These are phyloP conservation scores for Machimus atricapillus DNA, from an alignment of 2,888 invertebrate genomes.

Conservation along the genomic window DNA sequence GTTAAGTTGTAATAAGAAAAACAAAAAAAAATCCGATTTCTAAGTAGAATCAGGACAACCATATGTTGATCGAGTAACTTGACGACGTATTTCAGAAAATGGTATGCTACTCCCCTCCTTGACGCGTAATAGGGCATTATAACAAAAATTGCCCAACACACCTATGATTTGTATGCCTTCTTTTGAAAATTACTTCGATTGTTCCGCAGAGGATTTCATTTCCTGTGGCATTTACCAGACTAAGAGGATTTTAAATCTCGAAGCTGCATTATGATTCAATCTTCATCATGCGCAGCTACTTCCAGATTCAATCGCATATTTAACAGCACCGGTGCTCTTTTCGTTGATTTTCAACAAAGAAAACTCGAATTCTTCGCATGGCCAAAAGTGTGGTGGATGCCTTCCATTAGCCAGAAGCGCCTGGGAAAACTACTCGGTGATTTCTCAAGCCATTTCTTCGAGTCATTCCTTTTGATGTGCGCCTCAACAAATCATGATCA, in stretches of 20 bases:
- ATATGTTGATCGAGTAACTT: too few relatives aligned
- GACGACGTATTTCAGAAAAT: too few relatives aligned
- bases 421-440: neutral
- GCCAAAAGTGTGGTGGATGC: neutral
- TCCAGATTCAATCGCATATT: neutral
- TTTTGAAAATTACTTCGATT: neutral
- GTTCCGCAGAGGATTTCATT: neutral
- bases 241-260: neutral
- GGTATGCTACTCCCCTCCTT: too few relatives aligned
- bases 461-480: slow-evolving; percentile 36
- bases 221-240: neutral
- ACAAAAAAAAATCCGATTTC: too few relatives aligned
- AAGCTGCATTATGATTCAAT: neutral
- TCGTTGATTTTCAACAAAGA: neutral
- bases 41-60: too few relatives aligned
- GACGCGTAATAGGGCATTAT: neutral
- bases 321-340: neutral
- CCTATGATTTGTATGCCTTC: neutral
- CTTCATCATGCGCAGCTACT: neutral
- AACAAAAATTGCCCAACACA: neutral
- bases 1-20: too few relatives aligned
- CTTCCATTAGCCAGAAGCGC: neutral
- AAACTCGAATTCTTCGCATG: neutral
- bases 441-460: neutral
- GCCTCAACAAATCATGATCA: slow-evolving; percentile 28